Base-by-base conservation (phyloP, 2,113 vertebrate species). In the Mustela lutreola region DNA sequence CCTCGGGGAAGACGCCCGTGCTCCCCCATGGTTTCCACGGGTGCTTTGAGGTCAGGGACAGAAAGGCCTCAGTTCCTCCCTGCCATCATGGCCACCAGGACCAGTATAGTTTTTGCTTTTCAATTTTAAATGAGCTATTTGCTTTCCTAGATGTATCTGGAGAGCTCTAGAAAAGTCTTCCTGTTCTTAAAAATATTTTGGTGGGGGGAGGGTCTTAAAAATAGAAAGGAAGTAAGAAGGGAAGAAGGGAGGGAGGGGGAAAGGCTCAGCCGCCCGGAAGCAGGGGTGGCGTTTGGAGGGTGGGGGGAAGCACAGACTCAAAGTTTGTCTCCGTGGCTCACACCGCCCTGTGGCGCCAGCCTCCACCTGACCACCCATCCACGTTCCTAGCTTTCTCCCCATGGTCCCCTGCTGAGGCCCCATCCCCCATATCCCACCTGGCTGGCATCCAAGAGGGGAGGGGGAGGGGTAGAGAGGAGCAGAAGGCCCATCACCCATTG, bases 1-100 rank as follows among this genome's bases (percentile, higher is more conserved):
- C 36, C 26, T n/a, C 1, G 0, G 14, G 48, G 16, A 10, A 71
- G 53, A 36, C 0, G 1, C 7, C n/a, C 31, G 19, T 1, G 1
- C 28, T 26, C 3, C 0, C 60, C 56, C 28, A 11, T 0, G 15
- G 76, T 58, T 56, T 50, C n/a, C 9, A 2, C 10, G 53, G 58
- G 26, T 11, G 10, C 39, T 16, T 12, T 4, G 33, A n/a, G 10
- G 39, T 22, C 45, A 1, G 28, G 15, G 2, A 33, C 21, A 39
- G 65, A 42, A 62, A 70, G 2, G 18, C 1, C 2, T 15, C 19
- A 3, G 70, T 36, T 33, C 62, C 45, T 76, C 10, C 0, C 5
- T 28, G 36, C 31, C 60, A 5, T 42, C 42, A 50, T 1, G 3
- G 45, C 12, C 7, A 36, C 70, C 48, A 11, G 36, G 33, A 39